These are phyloP conservation scores for Penaeus indicus DNA, from an alignment of 1,140 invertebrate species.

Conservation along the genomic window DNA sequence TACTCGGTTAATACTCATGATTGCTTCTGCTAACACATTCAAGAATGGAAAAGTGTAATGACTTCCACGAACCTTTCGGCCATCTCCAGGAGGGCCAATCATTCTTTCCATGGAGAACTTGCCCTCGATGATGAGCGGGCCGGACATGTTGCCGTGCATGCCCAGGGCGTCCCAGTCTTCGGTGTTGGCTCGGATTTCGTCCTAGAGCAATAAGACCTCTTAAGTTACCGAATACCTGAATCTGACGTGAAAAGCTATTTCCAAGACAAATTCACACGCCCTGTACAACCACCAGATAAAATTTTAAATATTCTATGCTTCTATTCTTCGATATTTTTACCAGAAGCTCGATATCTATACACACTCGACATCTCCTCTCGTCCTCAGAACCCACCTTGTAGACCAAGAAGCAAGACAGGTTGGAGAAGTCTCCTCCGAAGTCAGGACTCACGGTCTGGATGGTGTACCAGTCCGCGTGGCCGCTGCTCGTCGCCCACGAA, in stretches of 20 bases:
- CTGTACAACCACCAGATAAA: no score
- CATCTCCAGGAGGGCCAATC: constrained; percentile 53
- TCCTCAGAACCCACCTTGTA: constrained; percentile 40
- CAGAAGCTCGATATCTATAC: no score
- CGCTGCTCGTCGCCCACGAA: constrained; percentile 65
- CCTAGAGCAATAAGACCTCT: constrained; percentile 28
- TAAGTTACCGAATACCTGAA: not conserved
- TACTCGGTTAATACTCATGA: no score
- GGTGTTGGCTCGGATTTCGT: constrained; percentile 62
- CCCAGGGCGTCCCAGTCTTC: constrained; percentile 63
- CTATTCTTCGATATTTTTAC: no score
- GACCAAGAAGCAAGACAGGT: constrained; percentile 59
- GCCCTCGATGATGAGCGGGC: constrained; percentile 62
- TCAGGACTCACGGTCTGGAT: constrained; percentile 61
- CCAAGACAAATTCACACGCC: no score
- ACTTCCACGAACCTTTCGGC: not conserved
- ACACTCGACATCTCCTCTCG: no score
- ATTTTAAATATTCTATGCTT: no score
- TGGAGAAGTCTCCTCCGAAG: constrained; percentile 42
- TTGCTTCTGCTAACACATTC: no score
- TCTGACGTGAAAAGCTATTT: no score
- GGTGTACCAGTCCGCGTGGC: constrained; percentile 65
- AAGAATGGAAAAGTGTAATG: no score
- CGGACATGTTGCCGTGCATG: constrained; percentile 65
- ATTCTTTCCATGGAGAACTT: constrained; percentile 49